phyloP scores from a whole-genome alignment of 2,888 invertebrate species.

The Leptothorax acervorum region DNA sequence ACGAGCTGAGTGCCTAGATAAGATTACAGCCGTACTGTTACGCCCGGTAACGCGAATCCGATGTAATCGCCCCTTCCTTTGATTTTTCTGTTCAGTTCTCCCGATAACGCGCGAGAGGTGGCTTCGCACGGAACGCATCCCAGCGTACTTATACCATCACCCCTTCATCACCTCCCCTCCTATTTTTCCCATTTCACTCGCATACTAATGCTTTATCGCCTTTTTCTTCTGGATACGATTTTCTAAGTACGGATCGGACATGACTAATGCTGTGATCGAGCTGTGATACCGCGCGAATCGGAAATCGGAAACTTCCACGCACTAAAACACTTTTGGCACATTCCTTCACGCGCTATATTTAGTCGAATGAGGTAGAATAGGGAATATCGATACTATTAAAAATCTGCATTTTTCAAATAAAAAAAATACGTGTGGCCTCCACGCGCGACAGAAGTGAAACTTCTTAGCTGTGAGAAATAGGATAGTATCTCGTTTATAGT shows the following conservation, averaged over 20 bases:
- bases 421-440: too few species aligned
- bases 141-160: conserved; percentile 27
- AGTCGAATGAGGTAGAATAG: not conserved
- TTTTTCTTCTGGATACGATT: conserved; percentile 9
- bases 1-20: conserved; percentile 84
- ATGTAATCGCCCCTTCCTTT: conserved; percentile 76
- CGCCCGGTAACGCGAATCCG: conserved; percentile 80
- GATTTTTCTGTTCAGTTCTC: conserved; percentile 66
- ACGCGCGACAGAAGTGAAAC: too few species aligned
- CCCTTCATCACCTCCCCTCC: not conserved
- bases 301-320: not conserved
- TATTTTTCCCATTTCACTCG: not conserved
- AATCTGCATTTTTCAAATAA: not conserved
- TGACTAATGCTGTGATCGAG: not conserved
- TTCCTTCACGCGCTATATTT: not conserved
- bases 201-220: conserved; percentile 27
- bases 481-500: too few species aligned
- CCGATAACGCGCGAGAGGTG: conserved; percentile 42
- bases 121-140: conserved; percentile 1
- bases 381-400: not conserved
- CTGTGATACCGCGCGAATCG: not conserved
- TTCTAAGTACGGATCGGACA: not conserved
- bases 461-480: too few species aligned
- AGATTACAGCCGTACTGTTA: conserved; percentile 83
- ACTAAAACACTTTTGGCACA: not conserved